Evolutionary conservation across 2,113 vertebrate species (phyloP).

Genomic region (Hystrix brachyura): DNA sequence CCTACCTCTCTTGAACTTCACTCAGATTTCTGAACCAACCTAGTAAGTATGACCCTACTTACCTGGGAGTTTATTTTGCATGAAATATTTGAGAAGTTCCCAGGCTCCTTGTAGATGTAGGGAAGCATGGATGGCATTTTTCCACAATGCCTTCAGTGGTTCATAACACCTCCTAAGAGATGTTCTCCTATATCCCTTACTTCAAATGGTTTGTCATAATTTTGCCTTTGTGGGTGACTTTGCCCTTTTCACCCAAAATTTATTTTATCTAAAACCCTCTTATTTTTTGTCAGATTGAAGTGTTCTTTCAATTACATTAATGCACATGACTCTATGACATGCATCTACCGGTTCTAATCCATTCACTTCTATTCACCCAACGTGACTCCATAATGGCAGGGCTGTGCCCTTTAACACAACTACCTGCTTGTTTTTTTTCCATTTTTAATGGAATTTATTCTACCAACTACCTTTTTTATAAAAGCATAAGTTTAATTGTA

Average conservation of each 20-base stretch:
- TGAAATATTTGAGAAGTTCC: not conserved
- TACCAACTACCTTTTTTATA: slow-evolving; percentile 31
- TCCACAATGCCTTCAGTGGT: not conserved
- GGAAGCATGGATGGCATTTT: not conserved
- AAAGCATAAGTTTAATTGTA: not conserved
- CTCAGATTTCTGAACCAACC: not conserved
- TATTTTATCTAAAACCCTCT: not conserved
- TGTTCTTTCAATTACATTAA: not conserved
- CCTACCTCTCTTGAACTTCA: not conserved
- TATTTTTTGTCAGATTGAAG: not conserved
- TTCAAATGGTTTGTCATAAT: not conserved
- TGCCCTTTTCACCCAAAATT: not conserved
- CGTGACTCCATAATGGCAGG: not conserved
- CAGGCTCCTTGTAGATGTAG: not conserved
- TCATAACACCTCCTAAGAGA: not conserved
- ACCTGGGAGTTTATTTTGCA: not conserved
- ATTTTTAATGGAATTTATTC: slow-evolving; percentile 56
- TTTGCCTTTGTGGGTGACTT: not conserved
- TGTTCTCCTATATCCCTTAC: not conserved
- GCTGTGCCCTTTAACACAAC: not conserved
- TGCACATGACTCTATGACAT: not conserved
- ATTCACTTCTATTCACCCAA: not conserved
- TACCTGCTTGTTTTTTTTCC: too few species aligned
- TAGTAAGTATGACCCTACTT: not conserved
- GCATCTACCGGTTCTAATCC: not conserved